phyloP scores from a whole-genome alignment of 53 echinoderm and acorn worm genomes.

The Mesocentrotus franciscanus region DNA sequence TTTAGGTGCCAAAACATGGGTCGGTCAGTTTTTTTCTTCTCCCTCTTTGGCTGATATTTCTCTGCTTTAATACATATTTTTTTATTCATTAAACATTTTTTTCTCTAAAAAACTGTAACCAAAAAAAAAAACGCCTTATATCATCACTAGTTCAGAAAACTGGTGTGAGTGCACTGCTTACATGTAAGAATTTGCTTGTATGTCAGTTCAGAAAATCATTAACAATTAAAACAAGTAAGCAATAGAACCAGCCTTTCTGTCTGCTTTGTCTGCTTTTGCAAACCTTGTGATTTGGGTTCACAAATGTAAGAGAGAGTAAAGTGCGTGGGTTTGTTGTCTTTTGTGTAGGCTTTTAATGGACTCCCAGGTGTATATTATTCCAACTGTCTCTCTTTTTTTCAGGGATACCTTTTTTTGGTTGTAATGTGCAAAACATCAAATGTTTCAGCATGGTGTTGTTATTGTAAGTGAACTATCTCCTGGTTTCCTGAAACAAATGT shows the following conservation, averaged over 20 bases:
- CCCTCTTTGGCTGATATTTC: no score
- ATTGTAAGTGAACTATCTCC: slow-evolving; percentile 20
- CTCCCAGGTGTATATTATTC: slow-evolving; percentile 36
- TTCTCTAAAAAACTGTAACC: no score
- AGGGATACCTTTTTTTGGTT: background rate
- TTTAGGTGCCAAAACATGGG: no score
- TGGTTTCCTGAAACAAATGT: slow-evolving; percentile 53
- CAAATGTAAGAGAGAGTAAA: background rate
- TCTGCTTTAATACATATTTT: no score
- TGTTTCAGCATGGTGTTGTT: slow-evolving; percentile 42
- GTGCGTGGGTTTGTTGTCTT: slow-evolving; percentile 32
- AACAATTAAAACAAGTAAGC: background rate
- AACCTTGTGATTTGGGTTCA: background rate
- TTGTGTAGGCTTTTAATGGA: slow-evolving; percentile 8
- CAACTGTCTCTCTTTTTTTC: slow-evolving; percentile 20
- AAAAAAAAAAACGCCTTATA: no score
- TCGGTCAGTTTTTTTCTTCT: no score
- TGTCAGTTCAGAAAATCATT: no score
- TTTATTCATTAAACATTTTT: no score
- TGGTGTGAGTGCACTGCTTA: no score
- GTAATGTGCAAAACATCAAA: background rate
- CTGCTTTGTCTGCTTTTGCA: background rate
- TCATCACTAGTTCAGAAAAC: no score
- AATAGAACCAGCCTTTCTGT: background rate
- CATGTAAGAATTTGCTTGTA: no score